Evolutionary conservation across 2,888 invertebrate species (phyloP), one percentile per base, ranked within the genome.

Genomic region (Lucinisca nassula): DNA sequence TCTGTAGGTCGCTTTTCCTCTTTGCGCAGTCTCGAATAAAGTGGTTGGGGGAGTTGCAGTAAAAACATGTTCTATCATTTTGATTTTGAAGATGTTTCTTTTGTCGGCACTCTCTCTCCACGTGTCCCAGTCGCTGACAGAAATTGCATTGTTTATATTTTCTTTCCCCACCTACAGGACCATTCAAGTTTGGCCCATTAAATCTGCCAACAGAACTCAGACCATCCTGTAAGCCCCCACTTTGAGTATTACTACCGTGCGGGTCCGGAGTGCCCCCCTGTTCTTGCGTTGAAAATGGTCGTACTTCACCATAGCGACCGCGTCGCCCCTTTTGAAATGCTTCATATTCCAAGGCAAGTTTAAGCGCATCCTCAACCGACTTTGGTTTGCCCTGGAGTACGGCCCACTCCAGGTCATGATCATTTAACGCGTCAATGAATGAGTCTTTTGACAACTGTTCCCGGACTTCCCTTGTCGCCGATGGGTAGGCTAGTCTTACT

Each of bases 401-500:
- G 12, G 37, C 0, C 72, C 72, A 72, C 30, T 72, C 72, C 10
- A 0, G 38, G 12, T 72, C 72, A 72, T 30, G 37, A 35, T 72
- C 72, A 72, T 72, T 72, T 14, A 72, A n/a, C 30, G 72, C 21
- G 72, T 72, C 72, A 30, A 72, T 72, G n/a, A 72, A 72, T 14
- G 30, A 72, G 30, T 72, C 32, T 30, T 35, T 72, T 12, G 72
- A 21, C 21, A 72, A 30, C 38, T 72, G 72, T 72, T 72, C 72
- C n/a, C 72, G 10, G 12, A 72, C 38, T 37, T 72, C 30, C 17
- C 14, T 27, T 30, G 72, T 30, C 12, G 72, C 72, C 12, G 72
- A 24, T 35, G 72, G 72, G 37, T 72, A 72, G 12, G 72, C 72
- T 10, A 1, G n/a, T 37, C 0, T 30, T 30, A 72, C n/a, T 10